These are phyloP conservation scores for Epizoanthus rinbou DNA, from an alignment of 92 coral and sea anemone species.

Conservation along the genomic window DNA sequence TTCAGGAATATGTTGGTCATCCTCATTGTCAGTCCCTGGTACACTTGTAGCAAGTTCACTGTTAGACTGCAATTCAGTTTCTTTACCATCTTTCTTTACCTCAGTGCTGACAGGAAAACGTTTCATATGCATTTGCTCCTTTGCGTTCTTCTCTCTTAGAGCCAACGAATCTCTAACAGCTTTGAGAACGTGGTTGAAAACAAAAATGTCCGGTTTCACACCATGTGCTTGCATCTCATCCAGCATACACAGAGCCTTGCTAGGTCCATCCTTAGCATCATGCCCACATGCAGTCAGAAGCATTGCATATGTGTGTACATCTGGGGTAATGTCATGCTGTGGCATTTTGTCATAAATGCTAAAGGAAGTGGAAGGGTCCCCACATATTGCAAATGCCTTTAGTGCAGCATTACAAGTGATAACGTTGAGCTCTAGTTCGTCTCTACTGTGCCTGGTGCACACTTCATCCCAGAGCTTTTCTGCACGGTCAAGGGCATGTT, in stretches of 20 bases:
- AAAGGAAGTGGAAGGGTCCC: constrained; percentile 58
- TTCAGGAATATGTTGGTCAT: not conserved
- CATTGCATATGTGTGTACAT: constrained; percentile 67
- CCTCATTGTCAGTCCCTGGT: not conserved
- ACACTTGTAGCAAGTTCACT: not conserved
- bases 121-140: not conserved
- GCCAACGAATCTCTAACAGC: constrained; percentile 62
- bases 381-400: constrained; percentile 74
- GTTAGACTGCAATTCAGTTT: not conserved
- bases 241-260: constrained; percentile 56
- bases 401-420: constrained; percentile 86
- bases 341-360: constrained; percentile 64
- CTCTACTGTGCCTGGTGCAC: constrained; percentile 32
- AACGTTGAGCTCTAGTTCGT: constrained; percentile 56
- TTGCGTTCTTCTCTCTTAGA: not conserved
- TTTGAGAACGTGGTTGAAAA: constrained; percentile 70
- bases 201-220: constrained; percentile 71
- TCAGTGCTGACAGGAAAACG: not conserved
- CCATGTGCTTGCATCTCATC: constrained; percentile 72
- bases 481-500: constrained; percentile 49
- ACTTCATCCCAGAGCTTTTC: constrained; percentile 69
- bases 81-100: not conserved
- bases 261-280: constrained; percentile 59
- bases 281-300: constrained; percentile 68
- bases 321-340: constrained; percentile 49